Percentiles rank a stretch among this genome's conserved stretches.
These are phyloP conservation scores for Umimayanthus chanpuru DNA, from an alignment of 92 coral and sea anemone species.

Conservation along the genomic window DNA sequence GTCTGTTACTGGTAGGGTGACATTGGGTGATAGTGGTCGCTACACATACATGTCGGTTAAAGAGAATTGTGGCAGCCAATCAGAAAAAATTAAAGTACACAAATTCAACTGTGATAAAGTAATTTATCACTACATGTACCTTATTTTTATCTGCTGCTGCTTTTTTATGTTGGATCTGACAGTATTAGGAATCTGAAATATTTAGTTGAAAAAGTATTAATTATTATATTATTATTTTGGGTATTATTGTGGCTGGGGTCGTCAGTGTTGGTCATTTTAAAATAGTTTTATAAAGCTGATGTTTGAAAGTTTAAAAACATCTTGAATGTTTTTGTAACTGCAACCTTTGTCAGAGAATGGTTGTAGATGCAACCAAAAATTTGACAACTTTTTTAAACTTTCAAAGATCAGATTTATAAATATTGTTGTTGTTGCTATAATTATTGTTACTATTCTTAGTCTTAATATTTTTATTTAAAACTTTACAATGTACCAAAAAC, in stretches of 20 bases:
- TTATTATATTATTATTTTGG: background rate
- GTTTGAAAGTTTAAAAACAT: conserved; percentile 7
- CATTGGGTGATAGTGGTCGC: conserved; percentile 17
- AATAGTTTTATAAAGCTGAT: conserved; percentile 11
- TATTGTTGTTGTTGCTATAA: background rate
- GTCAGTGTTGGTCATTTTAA: conserved; percentile 14
- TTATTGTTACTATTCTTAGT: no score
- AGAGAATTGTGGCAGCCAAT: background rate
- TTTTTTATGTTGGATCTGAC: background rate
- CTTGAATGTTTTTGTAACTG: background rate
- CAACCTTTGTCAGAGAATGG: conserved; percentile 20
- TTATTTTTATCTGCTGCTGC: conserved; percentile 3
- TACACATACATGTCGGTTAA: conserved; percentile 13
- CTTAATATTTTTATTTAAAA: background rate
- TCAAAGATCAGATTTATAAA: conserved; percentile 22
- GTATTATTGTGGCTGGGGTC: background rate
- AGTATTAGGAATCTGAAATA: conserved; percentile 12
- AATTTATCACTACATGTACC: conserved; percentile 18
- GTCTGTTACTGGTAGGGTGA: background rate
- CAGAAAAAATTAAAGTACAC: background rate
- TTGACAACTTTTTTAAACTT: conserved; percentile 15
- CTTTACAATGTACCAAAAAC: background rate
- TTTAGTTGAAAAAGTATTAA: conserved; percentile 1
- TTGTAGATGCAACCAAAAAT: conserved; percentile 11
- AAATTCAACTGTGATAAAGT: conserved; percentile 3